Base-by-base conservation (phyloP, 2,888 invertebrate genomes). In the Notodonta dromedarius region DNA sequence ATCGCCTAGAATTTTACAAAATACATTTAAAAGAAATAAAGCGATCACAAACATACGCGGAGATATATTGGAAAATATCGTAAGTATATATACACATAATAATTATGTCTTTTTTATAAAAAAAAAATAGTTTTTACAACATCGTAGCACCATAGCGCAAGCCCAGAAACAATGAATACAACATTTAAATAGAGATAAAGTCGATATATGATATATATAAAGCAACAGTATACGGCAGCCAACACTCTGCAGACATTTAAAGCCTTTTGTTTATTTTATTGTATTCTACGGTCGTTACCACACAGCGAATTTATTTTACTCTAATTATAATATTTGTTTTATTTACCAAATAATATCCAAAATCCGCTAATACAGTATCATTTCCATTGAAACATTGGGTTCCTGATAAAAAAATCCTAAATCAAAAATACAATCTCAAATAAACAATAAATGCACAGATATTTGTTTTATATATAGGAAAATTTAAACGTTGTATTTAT, bases 221-320 rank as follows among this genome's bases (percentile, higher is more conserved):
- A 85, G 81, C 82, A 73, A 79, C 69, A 77, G 68, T 71, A 70
- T 74, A 76, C 83, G 80, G 89, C 92, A 92, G 91, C 93, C 93
- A 93, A 93, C 93, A 93, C 93, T 89, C 92, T 91, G 93, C 93
- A 92, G 86, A 93, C 93, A 93, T 91, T 87, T 82, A 91, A 93
- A 92, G 92, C 92, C 88, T 87, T 79, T 72, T 77, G 80, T 80
- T 78, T 56, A 66, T 69, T 78, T 71, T 56, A 66, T 63, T 64
- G 32, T n/a, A 39, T 67, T 80, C 78, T 77, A 76, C 83, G 80
- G 83, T 78, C 71, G 76, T 83, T 86, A 91, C 89, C 92, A 90
- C 88, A 86, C 91, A 92, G 91, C 89, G 89, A 89, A 65, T 77
- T 57, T 16, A 12, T 7, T 32, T 60, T 59, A 61, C 12, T 44